Evolutionary conservation across 2,888 invertebrate species (phyloP).

Genomic region (Lampropteryx suffumata): DNA sequence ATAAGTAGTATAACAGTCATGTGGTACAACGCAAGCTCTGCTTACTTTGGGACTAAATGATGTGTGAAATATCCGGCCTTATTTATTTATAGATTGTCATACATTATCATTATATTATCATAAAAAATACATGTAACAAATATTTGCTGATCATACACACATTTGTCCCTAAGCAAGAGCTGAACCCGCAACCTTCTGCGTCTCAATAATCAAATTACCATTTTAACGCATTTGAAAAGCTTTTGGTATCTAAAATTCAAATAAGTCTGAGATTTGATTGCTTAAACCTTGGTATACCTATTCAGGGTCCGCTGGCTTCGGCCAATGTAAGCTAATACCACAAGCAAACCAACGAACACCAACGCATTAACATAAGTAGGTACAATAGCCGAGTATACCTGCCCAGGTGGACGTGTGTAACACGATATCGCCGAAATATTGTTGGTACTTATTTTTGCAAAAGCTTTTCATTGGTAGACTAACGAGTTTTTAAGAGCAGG

Average conservation of each 20-base stretch:
- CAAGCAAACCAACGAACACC: constrained; percentile 48
- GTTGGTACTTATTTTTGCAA: constrained; percentile 43
- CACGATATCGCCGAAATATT: constrained; percentile 59
- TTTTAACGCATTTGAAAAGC: constrained; percentile 1
- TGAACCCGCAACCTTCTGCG: too few species aligned
- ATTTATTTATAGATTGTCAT: too few species aligned
- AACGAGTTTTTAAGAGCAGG: constrained; percentile 12
- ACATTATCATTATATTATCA: too few species aligned
- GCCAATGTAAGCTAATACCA: constrained; percentile 42
- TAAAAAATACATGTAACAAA: too few species aligned
- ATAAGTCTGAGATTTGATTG: constrained; percentile 28
- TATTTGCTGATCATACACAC: too few species aligned
- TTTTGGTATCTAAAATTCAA: constrained; percentile 13
- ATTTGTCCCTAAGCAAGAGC: too few species aligned
- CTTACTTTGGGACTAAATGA: too few species aligned
- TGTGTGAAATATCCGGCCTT: too few species aligned
- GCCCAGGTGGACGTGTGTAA: constrained; percentile 63
- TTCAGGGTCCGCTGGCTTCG: constrained; percentile 42
- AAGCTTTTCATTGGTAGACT: constrained; percentile 26
- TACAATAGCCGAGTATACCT: constrained; percentile 31
- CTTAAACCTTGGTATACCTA: constrained; percentile 45
- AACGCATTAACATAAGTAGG: constrained; percentile 52
- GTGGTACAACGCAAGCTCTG: too few species aligned
- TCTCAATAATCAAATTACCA: background rate
- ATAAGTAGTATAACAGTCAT: too few species aligned